Percentiles rank a stretch among this genome's conserved stretches.
Conservation (phyloP, 2,113 vertebrate genomes). For the Recurvirostra avosetta region DNA sequence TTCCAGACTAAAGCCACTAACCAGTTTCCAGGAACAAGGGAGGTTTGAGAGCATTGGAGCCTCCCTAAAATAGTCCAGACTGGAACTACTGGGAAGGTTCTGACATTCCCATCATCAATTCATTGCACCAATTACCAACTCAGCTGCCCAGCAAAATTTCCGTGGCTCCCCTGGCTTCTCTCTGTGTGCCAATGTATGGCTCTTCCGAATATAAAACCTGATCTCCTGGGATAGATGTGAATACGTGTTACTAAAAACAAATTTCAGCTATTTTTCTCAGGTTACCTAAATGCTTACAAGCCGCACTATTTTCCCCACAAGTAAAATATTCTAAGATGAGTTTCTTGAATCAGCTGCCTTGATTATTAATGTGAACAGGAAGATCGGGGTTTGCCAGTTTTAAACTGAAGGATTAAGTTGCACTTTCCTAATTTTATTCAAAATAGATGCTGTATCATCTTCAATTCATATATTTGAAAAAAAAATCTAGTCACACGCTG, state of each 20-base stretch:
- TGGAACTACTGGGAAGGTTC: neutral
- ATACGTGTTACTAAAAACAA: neutral
- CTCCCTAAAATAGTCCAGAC: rapidly evolving
- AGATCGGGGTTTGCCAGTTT: neutral
- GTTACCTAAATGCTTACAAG: neutral
- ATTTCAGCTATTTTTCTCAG: neutral
- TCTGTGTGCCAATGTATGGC: too few relatives aligned
- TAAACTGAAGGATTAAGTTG: slow-evolving; percentile 21
- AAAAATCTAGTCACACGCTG: neutral
- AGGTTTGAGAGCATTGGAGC: neutral
- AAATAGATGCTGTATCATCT: slow-evolving; percentile 10
- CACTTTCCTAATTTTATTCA: slow-evolving; percentile 42
- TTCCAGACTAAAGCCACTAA: neutral
- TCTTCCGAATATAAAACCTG: neutral
- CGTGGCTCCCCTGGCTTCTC: neutral
- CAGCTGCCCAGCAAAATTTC: neutral
- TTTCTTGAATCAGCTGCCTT: neutral
- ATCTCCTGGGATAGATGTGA: neutral
- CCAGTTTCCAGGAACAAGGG: neutral
- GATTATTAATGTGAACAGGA: neutral
- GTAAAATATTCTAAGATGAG: neutral
- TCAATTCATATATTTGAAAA: slow-evolving; percentile 1
- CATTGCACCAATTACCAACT: neutral
- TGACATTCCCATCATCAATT: neutral
- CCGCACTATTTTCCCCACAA: neutral